Evolutionary conservation across 2,888 invertebrate species (phyloP), one percentile per base, ranked within the genome.

Genomic region (Polydrusus pterygomalis): DNA sequence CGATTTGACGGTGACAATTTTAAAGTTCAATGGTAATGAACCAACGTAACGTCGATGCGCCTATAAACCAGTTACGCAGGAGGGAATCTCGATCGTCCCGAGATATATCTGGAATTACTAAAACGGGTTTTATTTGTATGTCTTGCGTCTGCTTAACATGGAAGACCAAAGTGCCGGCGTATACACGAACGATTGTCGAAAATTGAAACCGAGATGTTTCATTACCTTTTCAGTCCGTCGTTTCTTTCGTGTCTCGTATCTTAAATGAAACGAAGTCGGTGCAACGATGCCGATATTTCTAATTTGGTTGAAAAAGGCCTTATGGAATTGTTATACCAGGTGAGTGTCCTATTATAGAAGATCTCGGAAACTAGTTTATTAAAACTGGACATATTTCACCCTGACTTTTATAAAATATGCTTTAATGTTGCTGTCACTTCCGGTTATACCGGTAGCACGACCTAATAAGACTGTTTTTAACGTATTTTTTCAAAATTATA

Each of bases 51-150:
- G n/a, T 58, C 11, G 11, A 17, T 3, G 25, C 34, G 38, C 10
- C 58, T 58, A 38, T 17, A 58, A 58, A 58, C 58, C 58, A 58
- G 58, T 58, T 58, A 38, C 58, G 38, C 58, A 58, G 15, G 30
- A 25, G 25, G 30, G 56, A 30, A 30, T 30, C 30, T 56, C 25
- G 30, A 13, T 56, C 30, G 51, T 51, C 51, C 51, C 20, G 18
- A 51, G n/a, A 58, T 30, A 38, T 25, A 17, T 38, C 38, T 58
- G 15, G 58, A 34, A 38, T 58, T 38, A 58, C 38, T 17, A 38
- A 67, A 67, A 67, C 51, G 51, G n/a, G 51, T 51, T 51, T 67
- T 54, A 10, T 67, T 67, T 54, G 34, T 54, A 40, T n/a, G n/a
- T n/a, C 56, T 54, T 56, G 15, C 11, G 38, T 68, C 68, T 56